Base-by-base conservation (phyloP, 1,140 invertebrate species). In the Uloborus diversus region DNA sequence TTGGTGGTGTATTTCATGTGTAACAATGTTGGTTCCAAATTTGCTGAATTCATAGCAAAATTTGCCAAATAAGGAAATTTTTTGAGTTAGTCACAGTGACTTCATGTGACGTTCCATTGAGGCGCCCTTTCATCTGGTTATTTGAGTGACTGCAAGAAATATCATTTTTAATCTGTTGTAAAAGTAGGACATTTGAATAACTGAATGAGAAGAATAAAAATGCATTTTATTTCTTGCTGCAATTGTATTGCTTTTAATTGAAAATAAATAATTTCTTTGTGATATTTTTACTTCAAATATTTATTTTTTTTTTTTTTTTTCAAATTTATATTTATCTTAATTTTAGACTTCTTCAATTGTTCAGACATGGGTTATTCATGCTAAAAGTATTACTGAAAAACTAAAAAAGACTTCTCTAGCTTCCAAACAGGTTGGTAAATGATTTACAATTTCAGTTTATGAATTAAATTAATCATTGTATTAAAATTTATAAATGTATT, bases 321-420 rank as follows among this genome's bases (percentile, higher is more conserved):
- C n/a, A n/a, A n/a, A n/a, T n/a, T n/a, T n/a, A n/a, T 7, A 59
- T 27, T 59, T 7, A 27, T 25, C 28, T 17, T 62, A 14, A 33
- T n/a, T 25, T n/a, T 30, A 80, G 78, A 20, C 65, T 51, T 56
- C 68, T 32, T 20, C 61, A 0, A 80, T 80, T 64, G 68, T 56
- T 56, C 78, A 80, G 65, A 37, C 78, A 23, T 80, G 78, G 78
- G 17, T 71, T 3, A 37, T 20, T 30, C 49, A 80, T 65, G 78
- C 78, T 32, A 80, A 59, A 17, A 64, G 25, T 56, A 59, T 80
- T 25, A 69, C 68, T 51, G 78, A 80, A 9, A 80, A 71, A 51
- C 33, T 80, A 25, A 70, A 70, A 28, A 61, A 71, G 23, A 70
- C 51, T 35, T 64, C 68, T 53, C 70, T 80, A 30, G 32, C 66